These are phyloP conservation scores for Lochmaea capreae DNA, from an alignment of 2,888 invertebrate genomes.

Conservation along the genomic window DNA sequence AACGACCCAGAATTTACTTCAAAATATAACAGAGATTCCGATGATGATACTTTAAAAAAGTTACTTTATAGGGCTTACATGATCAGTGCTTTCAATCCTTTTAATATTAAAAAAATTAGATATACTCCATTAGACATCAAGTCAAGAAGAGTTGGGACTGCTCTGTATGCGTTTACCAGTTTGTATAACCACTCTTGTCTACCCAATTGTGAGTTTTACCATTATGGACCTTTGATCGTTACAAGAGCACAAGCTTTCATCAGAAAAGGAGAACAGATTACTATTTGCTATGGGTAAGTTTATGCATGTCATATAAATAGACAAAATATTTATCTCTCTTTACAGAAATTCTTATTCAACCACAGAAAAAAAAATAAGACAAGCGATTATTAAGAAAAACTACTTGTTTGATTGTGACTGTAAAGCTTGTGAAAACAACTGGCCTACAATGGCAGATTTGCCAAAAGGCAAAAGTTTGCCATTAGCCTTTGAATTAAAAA, in stretches of 20 bases:
- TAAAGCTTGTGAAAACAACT: conserved; percentile 32
- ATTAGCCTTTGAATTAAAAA: conserved; percentile 8
- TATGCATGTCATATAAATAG: conserved; percentile 4
- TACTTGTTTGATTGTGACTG: conserved; percentile 37
- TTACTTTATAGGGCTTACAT: conserved; percentile 28
- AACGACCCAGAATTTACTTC: conserved; percentile 69
- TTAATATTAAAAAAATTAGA: conserved; percentile 26
- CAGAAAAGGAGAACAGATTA: conserved; percentile 44
- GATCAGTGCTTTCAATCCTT: conserved; percentile 24
- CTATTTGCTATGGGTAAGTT: conserved; percentile 44
- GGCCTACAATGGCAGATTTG: conserved; percentile 27
- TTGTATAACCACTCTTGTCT: conserved; percentile 46
- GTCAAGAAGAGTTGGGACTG: conserved; percentile 26
- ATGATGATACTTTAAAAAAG: conserved; percentile 31
- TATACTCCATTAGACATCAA: neutral
- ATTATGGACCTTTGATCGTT: conserved; percentile 37
- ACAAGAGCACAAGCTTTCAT: conserved; percentile 38
- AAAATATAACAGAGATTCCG: conserved; percentile 44
- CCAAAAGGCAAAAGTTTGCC: conserved; percentile 15
- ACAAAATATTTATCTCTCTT: neutral
- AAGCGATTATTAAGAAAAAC: conserved; percentile 9
- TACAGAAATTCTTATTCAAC: conserved; percentile 17
- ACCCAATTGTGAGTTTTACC: conserved; percentile 35
- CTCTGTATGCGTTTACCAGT: conserved; percentile 38
- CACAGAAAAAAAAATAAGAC: conserved; percentile 17